These are phyloP conservation scores for Megastigmus dorsalis DNA, from an alignment of 2,888 invertebrate genomes.

Conservation along the genomic window DNA sequence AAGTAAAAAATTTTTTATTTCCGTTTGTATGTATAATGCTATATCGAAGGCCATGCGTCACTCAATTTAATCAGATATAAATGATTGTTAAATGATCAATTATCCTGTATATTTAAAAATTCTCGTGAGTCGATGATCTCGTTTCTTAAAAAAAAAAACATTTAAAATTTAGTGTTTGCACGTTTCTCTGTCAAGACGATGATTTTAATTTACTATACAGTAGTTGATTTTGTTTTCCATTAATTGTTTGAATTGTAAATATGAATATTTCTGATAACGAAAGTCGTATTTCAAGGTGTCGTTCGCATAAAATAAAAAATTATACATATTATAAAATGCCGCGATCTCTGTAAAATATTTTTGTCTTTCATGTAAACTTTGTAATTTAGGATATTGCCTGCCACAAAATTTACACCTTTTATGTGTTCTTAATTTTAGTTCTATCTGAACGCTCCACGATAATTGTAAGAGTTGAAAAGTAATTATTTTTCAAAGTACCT, in stretches of 20 bases:
- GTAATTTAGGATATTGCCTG: conserved; percentile 40
- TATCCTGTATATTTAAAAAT: conserved; percentile 17
- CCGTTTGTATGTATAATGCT: conserved; percentile 32
- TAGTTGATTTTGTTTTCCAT: not conserved
- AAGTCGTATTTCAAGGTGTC: conserved; percentile 5
- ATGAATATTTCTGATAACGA: conserved; percentile 16
- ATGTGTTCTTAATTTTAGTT: not conserved
- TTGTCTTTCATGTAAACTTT: conserved; percentile 48
- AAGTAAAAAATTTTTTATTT: conserved; percentile 20
- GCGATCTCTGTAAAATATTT: conserved; percentile 48
- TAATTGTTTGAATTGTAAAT: conserved; percentile 46
- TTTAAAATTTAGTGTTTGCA: not conserved
- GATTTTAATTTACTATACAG: not conserved
- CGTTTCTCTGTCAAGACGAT: not conserved
- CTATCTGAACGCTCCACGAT: not conserved
- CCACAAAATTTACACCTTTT: conserved; percentile 14
- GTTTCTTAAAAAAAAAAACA: conserved; percentile 12
- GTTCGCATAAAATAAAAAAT: conserved; percentile 17
- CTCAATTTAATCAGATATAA: not conserved
- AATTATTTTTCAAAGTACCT: conserved; percentile 22
- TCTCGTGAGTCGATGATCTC: not conserved
- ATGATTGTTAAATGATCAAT: not conserved
- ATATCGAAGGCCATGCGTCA: conserved; percentile 47
- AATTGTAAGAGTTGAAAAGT: not conserved
- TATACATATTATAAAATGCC: conserved; percentile 40